A percentile compares a stretch with the other conserved stretches of the same genome.
phyloP scores from a whole-genome alignment of 2,888 invertebrate species.

The Diaprepes abbreviatus region DNA sequence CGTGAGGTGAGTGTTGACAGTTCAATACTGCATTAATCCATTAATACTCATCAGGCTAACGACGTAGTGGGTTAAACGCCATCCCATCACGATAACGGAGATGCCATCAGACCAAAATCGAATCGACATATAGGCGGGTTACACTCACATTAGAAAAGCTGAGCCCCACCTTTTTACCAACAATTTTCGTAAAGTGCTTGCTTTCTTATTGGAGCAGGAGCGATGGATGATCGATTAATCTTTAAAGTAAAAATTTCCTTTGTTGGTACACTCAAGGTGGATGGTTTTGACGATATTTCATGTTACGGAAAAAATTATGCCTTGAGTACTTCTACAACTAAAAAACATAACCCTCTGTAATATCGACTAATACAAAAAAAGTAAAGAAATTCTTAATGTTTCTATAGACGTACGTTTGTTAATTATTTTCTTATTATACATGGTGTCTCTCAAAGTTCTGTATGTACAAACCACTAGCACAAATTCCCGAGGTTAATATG shows the following conservation, averaged over 20 bases:
- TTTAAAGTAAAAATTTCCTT: constrained; percentile 42
- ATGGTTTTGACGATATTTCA: constrained; percentile 38
- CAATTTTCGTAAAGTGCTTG: constrained; percentile 50
- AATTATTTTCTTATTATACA: too few species aligned
- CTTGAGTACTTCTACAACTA: constrained; percentile 24
- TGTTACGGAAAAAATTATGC: constrained; percentile 21
- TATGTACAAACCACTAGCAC: too few species aligned
- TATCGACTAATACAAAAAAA: too few species aligned
- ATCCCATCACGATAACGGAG: constrained; percentile 49
- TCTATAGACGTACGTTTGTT: too few species aligned
- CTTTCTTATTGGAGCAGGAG: constrained; percentile 49
- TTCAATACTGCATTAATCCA: constrained; percentile 68
- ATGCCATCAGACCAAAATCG: constrained; percentile 58
- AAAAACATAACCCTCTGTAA: background rate
- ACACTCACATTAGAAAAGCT: constrained; percentile 58
- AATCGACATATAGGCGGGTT: constrained; percentile 56
- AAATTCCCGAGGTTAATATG: too few species aligned
- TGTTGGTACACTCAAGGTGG: constrained; percentile 43
- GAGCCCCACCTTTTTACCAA: constrained; percentile 54
- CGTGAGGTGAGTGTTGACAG: constrained; percentile 66
- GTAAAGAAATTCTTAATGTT: too few species aligned
- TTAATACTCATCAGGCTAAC: constrained; percentile 67
- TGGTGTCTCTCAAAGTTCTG: too few species aligned
- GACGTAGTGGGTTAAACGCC: constrained; percentile 61
- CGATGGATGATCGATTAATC: constrained; percentile 47